These are phyloP conservation scores for Macrostomum lignano DNA, from an alignment of 1,140 invertebrate species.

Conservation along the genomic window DNA sequence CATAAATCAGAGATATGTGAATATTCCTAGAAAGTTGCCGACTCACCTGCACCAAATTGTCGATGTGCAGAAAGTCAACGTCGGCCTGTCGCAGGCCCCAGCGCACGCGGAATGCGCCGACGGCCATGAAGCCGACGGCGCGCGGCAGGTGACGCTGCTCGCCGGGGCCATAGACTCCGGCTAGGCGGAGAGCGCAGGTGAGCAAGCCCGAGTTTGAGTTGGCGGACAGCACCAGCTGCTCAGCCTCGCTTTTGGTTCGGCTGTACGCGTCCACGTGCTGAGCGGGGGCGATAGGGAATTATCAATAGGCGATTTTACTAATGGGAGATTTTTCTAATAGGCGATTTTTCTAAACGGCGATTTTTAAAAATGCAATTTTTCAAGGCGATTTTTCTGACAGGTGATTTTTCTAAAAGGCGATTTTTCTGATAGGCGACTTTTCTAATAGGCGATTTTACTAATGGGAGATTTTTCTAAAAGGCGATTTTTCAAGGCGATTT, in stretches of 20 bases:
- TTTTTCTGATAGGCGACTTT: too few species aligned
- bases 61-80: conserved; percentile 26
- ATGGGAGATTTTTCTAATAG: too few species aligned
- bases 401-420: too few species aligned
- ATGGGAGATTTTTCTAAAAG: too few species aligned
- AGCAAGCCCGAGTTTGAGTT: conserved; percentile 15
- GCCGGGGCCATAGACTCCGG: conserved; percentile 24
- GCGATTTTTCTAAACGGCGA: too few species aligned
- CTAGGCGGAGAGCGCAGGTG: conserved; percentile 24
- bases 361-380: too few species aligned
- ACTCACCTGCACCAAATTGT: conserved; percentile 27
- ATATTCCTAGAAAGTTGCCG: too few species aligned
- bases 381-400: too few species aligned
- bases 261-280: conserved; percentile 18
- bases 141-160: conserved; percentile 26
- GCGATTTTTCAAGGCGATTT: too few species aligned
- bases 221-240: conserved; percentile 18
- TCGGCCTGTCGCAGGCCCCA: conserved; percentile 11
- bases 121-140: background rate
- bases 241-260: conserved; percentile 24
- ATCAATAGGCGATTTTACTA: too few species aligned
- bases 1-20: conserved; percentile 22
- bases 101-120: conserved; percentile 4
- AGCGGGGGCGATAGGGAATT: background rate
- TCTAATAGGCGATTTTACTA: too few species aligned